Conservation (phyloP, 2,888 invertebrate genomes). For the Hoplodrina ambigua region DNA sequence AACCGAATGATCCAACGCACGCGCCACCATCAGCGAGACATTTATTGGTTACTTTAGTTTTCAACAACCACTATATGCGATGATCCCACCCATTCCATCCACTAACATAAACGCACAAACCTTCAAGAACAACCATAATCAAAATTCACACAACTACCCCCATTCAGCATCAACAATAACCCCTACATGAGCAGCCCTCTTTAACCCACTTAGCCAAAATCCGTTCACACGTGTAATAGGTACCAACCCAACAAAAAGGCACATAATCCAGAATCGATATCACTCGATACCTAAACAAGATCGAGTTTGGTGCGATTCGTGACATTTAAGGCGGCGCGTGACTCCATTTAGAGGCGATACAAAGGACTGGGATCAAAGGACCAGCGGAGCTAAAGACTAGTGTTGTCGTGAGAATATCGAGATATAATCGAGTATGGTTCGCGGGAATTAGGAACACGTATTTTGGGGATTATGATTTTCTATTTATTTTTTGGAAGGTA, state of each 20-base stretch:
- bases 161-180: conserved; percentile 21
- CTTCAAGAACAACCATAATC: conserved; percentile 26
- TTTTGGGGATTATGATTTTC: background rate
- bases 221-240: conserved; percentile 61
- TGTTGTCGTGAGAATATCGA: conserved; percentile 47
- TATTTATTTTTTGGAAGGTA: background rate
- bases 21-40: no score
- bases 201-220: conserved; percentile 67
- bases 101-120: conserved; percentile 11
- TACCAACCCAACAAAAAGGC: conserved; percentile 57
- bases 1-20: no score
- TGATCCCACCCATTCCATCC: background rate
- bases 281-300: conserved; percentile 75
- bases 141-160: conserved; percentile 35
- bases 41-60: no score
- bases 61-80: no score
- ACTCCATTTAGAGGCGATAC: conserved; percentile 80
- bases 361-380: conserved; percentile 78
- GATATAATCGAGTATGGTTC: conserved; percentile 38
- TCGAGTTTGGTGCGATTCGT: conserved; percentile 79
- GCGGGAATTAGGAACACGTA: conserved; percentile 1
- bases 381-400: conserved; percentile 58
- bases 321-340: conserved; percentile 82
- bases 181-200: conserved; percentile 43
- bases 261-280: conserved; percentile 76